These are phyloP conservation scores for Xiphophorus hellerii DNA, from an alignment of 2,113 vertebrate genomes.

Conservation along the genomic window DNA sequence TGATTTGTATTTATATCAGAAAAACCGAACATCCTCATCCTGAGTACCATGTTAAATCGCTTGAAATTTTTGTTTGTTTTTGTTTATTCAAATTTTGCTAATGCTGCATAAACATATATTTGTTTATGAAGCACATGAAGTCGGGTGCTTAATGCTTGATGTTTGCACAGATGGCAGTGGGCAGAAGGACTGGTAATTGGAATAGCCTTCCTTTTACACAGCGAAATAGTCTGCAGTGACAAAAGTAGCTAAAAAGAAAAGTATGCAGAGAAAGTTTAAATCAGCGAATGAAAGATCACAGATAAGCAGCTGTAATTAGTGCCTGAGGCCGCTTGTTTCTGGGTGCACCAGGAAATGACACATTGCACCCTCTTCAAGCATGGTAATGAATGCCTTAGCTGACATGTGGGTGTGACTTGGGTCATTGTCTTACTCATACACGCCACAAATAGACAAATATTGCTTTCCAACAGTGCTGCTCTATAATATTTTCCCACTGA, in stretches of 20 bases:
- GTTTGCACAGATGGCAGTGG: conserved; percentile 64
- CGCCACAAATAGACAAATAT: conserved; percentile 63
- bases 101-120: conserved; percentile 37
- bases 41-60: background rate
- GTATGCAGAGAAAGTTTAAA: conserved; percentile 24
- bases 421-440: conserved; percentile 57
- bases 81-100: conserved; percentile 14
- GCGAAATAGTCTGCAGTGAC: conserved; percentile 23
- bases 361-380: conserved; percentile 39
- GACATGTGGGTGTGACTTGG: conserved; percentile 62
- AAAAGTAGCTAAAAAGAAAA: conserved; percentile 18
- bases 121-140: conserved; percentile 31
- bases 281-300: conserved; percentile 35
- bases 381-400: conserved; percentile 64
- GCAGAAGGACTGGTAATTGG: conserved; percentile 62
- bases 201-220: conserved; percentile 22
- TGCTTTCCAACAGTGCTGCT: conserved; percentile 30
- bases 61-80: conserved; percentile 10
- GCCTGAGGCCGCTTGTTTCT: conserved; percentile 37
- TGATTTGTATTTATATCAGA: background rate
- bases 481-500: conserved; percentile 30
- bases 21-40: background rate
- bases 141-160: conserved; percentile 41
- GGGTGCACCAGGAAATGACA: conserved; percentile 44
- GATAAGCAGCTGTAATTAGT: conserved; percentile 64